Base-by-base conservation (phyloP, 2,797 vertebrate genomes). In the Molossus alvarezi region DNA sequence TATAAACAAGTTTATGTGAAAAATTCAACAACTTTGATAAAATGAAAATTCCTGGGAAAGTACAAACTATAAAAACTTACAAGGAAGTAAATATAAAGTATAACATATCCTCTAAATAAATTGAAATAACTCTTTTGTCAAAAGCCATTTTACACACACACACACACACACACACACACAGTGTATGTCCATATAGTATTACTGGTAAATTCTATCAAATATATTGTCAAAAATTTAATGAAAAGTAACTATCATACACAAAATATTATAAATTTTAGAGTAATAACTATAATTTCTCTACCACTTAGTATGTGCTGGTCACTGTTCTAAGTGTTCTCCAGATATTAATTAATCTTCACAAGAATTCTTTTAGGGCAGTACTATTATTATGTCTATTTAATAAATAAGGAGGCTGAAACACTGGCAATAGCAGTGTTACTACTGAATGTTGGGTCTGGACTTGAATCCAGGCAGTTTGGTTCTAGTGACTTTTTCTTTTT, bases 181-280 rank as follows among this genome's bases (percentile, higher is more conserved):
- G 48, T 93, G 7, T 29, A 51, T 83, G 23, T 25, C 21, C 33
- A 57, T 12, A 65, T 10, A 27, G 11, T 57, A 83, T 83, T 83
- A 58, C 51, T 67, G 51, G 51, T 82, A 37, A 55, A 81, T 58
- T 65, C 12, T 67, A 73, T 58, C 69, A 48, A 73, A 81, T 6
- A 67, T 27, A 58, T 55, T 17, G 15, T 29, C 72, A 20, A 64
- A 57, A 75, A 51, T 45, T 51, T 51, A 51, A 75, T 25, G 17
- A 65, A 48, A 62, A 41, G 3, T n/a, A 76, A 13, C 37, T 71
- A 55, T 58, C 6, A 51, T 29, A 71, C 4, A 51, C 37, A 71
- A 92, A 71, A 87, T 71, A 60, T 29, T 93, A 80, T 55, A 53
- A 45, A 45, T 88, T 62, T 53, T 53, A 80, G n/a, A 83, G 18